Base-by-base conservation (phyloP, 2,113 vertebrate genomes). In the Leptobrachium ailaonicum region DNA sequence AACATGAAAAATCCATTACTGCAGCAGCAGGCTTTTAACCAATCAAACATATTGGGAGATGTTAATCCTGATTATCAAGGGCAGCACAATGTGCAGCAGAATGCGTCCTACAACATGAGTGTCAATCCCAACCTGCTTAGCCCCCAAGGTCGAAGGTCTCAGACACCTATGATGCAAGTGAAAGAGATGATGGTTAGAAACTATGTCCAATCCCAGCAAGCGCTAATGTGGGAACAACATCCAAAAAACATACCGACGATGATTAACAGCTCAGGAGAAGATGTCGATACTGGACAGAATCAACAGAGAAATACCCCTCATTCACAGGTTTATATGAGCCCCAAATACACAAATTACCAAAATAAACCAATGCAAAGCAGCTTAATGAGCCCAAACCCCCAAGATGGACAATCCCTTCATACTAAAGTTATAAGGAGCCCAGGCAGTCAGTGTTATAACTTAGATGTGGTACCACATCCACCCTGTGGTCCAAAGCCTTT, bases 161-260 rank as follows among this genome's bases (percentile, higher is more conserved):
- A 95, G 87, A 92, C 93, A 3, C 93, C 93, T 54, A 91, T 95
- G 88, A 83, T 92, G 87, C 97, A 98, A 81, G 92, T 95, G 81
- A 99, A 98, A 83, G 95, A 97, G 71, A 96, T 93, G 91, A 95
- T 98, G 91, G 95, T 98, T 47, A 90, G 96, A 73, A 96, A 94
- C 84, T 98, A 99, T 2, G 94, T 98, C 40, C 95, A 98, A 85
- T 96, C 96, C 0, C 97, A 98, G 87, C 97, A 98, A 89, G 97
- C 95, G 2, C 92, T 98, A 77, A 87, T 97, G 88, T 99, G 97
- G 96, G 93, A 95, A 75, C 93, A 91, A 41, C 90, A 92, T 79
- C 86, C 93, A 5, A 92, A 83, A 2, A 88, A 86, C 1, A 43
- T 63, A 0, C 53, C 84, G 3, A 81, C 83, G 76, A 5, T 83